Conservation (phyloP, 2,797 vertebrate species). For the Sciaenops ocellatus region DNA sequence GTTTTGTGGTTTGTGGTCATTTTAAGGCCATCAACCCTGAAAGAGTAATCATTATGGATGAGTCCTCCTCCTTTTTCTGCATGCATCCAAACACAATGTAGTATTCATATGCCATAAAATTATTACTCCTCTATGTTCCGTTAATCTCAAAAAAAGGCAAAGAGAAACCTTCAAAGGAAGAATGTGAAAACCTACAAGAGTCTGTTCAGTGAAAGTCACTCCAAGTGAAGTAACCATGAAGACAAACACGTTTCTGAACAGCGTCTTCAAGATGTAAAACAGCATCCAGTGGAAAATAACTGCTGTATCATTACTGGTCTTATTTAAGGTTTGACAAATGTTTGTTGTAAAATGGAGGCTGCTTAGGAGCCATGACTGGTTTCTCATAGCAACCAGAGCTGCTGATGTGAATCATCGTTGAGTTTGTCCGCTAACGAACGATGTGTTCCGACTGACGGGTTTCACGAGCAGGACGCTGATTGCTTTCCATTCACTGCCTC, state of each 20-base stretch:
- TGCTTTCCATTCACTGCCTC: not conserved
- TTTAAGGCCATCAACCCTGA: too few species aligned
- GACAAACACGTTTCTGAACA: not conserved
- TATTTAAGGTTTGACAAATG: not conserved
- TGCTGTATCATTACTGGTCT: not conserved
- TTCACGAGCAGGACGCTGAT: slow-evolving; percentile 6
- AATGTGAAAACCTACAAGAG: not conserved
- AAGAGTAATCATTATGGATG: too few species aligned
- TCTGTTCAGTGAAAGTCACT: not conserved
- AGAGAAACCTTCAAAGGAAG: not conserved
- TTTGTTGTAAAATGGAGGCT: not conserved
- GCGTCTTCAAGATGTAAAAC: not conserved
- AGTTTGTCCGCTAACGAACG: not conserved
- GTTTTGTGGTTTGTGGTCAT: too few species aligned
- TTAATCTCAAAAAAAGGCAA: too few species aligned
- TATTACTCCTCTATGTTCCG: too few species aligned
- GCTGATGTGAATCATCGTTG: not conserved
- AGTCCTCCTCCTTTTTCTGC: too few species aligned
- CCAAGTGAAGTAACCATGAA: not conserved
- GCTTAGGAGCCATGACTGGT: not conserved
- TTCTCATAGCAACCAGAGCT: slow-evolving; percentile 9
- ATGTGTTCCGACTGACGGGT: not conserved
- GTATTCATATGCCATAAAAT: too few species aligned
- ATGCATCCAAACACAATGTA: too few species aligned
- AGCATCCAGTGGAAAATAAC: not conserved